Conservation (phyloP, 2,113 vertebrate genomes). For the Perca fluviatilis region DNA sequence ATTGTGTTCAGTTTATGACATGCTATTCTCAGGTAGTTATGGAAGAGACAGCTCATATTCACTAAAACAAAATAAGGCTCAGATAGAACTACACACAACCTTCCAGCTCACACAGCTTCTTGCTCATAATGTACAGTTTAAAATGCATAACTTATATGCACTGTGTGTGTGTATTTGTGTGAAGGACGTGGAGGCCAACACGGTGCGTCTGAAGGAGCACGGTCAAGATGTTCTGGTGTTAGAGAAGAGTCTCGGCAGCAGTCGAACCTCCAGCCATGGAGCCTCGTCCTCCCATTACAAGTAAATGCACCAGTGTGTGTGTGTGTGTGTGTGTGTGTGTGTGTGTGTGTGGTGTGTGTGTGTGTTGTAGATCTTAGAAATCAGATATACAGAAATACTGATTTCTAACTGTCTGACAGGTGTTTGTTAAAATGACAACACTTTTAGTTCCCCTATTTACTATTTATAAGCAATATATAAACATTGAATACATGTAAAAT, state of each 20-base stretch:
- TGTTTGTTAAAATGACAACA: not conserved
- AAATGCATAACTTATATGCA: not conserved
- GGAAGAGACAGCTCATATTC: not conserved
- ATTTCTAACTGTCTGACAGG: not conserved
- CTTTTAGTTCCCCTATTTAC: not conserved
- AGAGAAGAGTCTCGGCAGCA: constrained; percentile 92
- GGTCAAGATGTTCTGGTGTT: constrained; percentile 97
- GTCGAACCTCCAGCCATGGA: constrained; percentile 88
- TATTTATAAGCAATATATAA: not conserved
- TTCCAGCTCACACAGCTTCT: not conserved
- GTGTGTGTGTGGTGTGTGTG: not conserved
- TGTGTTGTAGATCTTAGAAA: not conserved
- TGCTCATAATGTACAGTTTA: not conserved
- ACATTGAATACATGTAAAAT: no score
- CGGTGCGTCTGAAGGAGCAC: constrained; percentile 98
- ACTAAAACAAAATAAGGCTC: not conserved
- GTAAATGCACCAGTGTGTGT: constrained; percentile 83
- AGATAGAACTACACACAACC: not conserved
- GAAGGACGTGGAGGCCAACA: constrained; percentile 98
- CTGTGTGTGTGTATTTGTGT: constrained; percentile 70
- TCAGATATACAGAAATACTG: no score
- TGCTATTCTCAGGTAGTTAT: not conserved
- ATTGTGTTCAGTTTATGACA: not conserved
- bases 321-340: not conserved
- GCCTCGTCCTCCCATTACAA: constrained; percentile 92